Evolutionary conservation across 2,888 invertebrate genomes (phyloP).

Genomic region (Morinoia aosen): DNA sequence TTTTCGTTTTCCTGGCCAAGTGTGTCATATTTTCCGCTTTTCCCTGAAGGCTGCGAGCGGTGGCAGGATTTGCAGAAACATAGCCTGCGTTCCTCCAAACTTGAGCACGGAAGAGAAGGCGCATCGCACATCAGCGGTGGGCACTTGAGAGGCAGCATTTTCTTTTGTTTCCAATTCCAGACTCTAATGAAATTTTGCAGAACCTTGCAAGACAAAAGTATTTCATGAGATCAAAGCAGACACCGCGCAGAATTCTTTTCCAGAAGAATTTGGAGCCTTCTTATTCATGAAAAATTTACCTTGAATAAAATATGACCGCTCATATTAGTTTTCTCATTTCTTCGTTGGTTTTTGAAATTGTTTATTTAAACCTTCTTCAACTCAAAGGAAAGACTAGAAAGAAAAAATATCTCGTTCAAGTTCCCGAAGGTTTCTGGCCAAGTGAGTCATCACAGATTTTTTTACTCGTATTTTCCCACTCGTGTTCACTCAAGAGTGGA

Average conservation of each 20-base stretch:
- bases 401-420: too few relatives aligned
- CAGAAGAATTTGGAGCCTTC: neutral
- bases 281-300: slow-evolving; percentile 31
- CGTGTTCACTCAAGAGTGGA: too few relatives aligned
- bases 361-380: too few relatives aligned
- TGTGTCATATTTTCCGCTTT: neutral
- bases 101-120: neutral
- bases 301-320: neutral
- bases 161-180: slow-evolving; percentile 15
- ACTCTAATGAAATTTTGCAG: slow-evolving; percentile 38
- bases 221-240: slow-evolving; percentile 36
- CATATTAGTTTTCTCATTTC: neutral
- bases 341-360: neutral
- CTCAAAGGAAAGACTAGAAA: too few relatives aligned
- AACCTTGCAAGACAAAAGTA: slow-evolving; percentile 30
- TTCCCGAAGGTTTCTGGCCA: too few relatives aligned
- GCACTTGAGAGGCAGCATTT: slow-evolving; percentile 18
- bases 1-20: too few relatives aligned
- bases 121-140: neutral
- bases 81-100: neutral
- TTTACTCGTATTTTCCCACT: too few relatives aligned
- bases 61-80: neutral
- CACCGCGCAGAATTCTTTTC: slow-evolving; percentile 14
- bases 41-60: neutral
- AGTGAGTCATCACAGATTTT: too few relatives aligned